Conservation (phyloP, 92 coral and sea anemone genomes). For the Bergia puertoricense region DNA sequence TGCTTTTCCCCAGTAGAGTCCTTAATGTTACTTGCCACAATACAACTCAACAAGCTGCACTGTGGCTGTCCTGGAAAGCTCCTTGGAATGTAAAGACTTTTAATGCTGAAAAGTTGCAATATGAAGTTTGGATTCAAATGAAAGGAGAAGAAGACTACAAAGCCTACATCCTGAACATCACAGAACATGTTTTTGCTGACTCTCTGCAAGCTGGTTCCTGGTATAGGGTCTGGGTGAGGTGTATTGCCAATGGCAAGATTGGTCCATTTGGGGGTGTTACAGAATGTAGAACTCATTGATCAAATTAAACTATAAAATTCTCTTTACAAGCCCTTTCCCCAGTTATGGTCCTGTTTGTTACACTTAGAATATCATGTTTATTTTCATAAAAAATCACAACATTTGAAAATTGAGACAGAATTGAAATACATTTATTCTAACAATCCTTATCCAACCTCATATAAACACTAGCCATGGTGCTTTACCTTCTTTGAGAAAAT, state of each 20-base stretch:
- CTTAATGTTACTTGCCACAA: slow-evolving; percentile 65
- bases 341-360: no score
- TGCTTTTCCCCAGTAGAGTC: slow-evolving; percentile 77
- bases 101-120: slow-evolving; percentile 38
- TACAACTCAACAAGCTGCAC: slow-evolving; percentile 38
- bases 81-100: slow-evolving; percentile 73
- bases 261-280: slow-evolving; percentile 81
- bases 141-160: slow-evolving; percentile 60
- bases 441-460: no score
- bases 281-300: slow-evolving; percentile 61
- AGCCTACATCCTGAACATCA: slow-evolving; percentile 70
- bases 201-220: slow-evolving; percentile 56
- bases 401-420: no score
- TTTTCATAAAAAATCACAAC: no score
- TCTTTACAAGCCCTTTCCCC: background rate
- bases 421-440: no score
- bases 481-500: no score
- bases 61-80: slow-evolving; percentile 79
- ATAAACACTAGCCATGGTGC: no score
- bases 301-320: background rate
- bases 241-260: slow-evolving; percentile 50
- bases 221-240: slow-evolving; percentile 86
- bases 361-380: no score
- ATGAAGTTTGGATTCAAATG: slow-evolving; percentile 96
- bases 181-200: slow-evolving; percentile 71